Evolutionary conservation across 2,113 vertebrate species (phyloP).

Genomic region (Hepsetus odoe): DNA sequence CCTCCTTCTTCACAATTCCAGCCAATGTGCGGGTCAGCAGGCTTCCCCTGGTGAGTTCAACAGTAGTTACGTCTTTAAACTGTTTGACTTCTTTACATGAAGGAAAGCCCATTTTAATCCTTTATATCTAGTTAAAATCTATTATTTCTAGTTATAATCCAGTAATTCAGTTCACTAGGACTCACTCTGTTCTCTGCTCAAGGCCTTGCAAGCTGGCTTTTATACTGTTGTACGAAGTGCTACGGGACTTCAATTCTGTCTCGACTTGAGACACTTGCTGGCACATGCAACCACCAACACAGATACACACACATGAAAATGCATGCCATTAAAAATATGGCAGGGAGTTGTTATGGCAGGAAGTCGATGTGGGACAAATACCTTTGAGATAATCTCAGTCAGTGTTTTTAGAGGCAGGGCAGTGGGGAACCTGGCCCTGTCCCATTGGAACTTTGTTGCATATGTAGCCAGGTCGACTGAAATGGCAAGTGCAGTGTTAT

Average conservation of each 20-base stretch:
- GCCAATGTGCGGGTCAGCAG: slow-evolving; percentile 84
- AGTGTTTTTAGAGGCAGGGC: slow-evolving; percentile 86
- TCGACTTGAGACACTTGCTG: slow-evolving; percentile 92
- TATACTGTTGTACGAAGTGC: slow-evolving; percentile 78
- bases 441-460: slow-evolving; percentile 92
- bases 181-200: slow-evolving; percentile 83
- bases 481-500: slow-evolving; percentile 30
- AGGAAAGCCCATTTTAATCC: too few species aligned
- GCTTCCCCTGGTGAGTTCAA: slow-evolving; percentile 75
- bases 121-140: too few species aligned
- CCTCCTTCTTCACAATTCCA: slow-evolving; percentile 86
- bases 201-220: slow-evolving; percentile 82
- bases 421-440: slow-evolving; percentile 93
- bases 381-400: slow-evolving; percentile 89
- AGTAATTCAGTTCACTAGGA: slow-evolving; percentile 27
- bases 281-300: slow-evolving; percentile 31
- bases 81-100: background rate
- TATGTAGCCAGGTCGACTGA: slow-evolving; percentile 88
- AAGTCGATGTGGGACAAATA: slow-evolving; percentile 60
- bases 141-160: background rate
- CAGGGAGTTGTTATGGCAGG: slow-evolving; percentile 1
- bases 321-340: slow-evolving; percentile 3
- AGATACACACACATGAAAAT: slow-evolving; percentile 35
- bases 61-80: background rate
- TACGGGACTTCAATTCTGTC: slow-evolving; percentile 83